phyloP scores from a whole-genome alignment of 2,797 vertebrate species.

The Florisuga fusca region DNA sequence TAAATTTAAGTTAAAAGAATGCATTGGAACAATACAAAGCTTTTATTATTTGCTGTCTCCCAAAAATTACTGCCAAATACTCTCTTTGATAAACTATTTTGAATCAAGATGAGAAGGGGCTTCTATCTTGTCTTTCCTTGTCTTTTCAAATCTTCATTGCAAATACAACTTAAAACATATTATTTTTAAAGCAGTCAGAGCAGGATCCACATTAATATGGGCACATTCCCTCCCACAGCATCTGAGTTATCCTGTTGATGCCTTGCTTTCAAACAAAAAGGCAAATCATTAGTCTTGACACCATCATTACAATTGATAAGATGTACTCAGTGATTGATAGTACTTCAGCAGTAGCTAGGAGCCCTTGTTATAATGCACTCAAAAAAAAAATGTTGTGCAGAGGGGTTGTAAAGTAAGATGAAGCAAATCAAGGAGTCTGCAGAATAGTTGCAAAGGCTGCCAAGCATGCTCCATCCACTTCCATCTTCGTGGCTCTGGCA shows the following conservation, averaged over 20 bases:
- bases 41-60: not conserved
- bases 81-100: not conserved
- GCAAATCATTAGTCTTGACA: not conserved
- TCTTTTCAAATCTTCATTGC: not conserved
- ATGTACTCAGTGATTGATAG: not conserved
- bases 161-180: not conserved
- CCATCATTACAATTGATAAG: not conserved
- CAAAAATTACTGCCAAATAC: not conserved
- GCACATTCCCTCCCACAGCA: not conserved
- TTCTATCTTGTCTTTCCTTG: not conserved
- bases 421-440: not conserved
- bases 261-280: not conserved
- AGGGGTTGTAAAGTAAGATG: not conserved
- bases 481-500: not conserved
- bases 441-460: not conserved
- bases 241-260: not conserved
- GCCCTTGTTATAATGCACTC: not conserved
- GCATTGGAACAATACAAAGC: not conserved
- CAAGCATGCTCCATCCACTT: not conserved
- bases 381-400: not conserved
- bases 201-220: not conserved
- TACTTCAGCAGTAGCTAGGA: not conserved
- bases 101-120: not conserved
- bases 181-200: not conserved
- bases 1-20: not conserved